phyloP scores from a whole-genome alignment of 2,797 vertebrate species.

The Pantherophis vulpinus region DNA sequence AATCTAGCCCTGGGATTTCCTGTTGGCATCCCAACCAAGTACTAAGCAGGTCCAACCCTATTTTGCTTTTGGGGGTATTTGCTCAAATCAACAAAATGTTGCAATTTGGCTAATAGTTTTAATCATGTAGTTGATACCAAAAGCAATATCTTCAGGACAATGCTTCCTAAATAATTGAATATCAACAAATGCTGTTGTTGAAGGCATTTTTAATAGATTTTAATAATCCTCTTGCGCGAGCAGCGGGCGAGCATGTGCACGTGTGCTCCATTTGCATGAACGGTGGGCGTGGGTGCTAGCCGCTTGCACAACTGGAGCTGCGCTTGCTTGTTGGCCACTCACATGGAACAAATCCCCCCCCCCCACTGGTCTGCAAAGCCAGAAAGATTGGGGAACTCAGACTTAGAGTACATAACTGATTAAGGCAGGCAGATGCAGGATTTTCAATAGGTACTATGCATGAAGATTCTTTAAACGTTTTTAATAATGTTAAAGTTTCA shows the following conservation, averaged over 20 bases:
- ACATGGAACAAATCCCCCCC: neutral
- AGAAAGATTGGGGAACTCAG: neutral
- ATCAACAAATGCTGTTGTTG: neutral
- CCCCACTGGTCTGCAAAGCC: neutral
- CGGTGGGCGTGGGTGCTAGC: fast-evolving
- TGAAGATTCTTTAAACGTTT: neutral
- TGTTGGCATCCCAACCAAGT: neutral
- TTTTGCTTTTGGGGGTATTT: neutral
- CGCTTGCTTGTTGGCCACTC: fast-evolving
- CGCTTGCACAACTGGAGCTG: neutral
- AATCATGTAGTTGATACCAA: neutral
- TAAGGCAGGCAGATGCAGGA: neutral
- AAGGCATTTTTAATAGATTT: neutral
- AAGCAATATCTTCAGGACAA: neutral
- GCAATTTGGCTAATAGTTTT: neutral
- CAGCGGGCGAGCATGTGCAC: neutral
- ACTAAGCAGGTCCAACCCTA: neutral
- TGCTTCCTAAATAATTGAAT: neutral
- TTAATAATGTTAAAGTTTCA: neutral
- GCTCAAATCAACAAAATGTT: neutral
- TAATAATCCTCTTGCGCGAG: no score
- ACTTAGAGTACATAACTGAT: neutral
- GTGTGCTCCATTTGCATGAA: neutral
- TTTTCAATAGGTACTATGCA: neutral
- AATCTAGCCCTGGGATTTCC: neutral